Conservation (phyloP, 1,140 invertebrate genomes). For the Megalopta genalis region DNA sequence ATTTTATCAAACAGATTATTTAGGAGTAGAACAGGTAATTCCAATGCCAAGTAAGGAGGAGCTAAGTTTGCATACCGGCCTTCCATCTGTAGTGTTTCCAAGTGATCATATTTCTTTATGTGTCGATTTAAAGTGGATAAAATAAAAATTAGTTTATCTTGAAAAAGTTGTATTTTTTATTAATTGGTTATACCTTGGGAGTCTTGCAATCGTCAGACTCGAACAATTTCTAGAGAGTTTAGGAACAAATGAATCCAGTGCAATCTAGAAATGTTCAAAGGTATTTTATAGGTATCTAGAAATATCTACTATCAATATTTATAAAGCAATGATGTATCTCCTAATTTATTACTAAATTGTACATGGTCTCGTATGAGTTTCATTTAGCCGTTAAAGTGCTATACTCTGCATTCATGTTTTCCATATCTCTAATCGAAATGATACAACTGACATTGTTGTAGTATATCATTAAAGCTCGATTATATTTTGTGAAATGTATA, state of each 20-base stretch:
- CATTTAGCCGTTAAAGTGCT: not conserved
- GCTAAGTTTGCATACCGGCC: constrained; percentile 84
- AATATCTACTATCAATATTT: not conserved
- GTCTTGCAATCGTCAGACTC: no score
- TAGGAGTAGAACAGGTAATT: constrained; percentile 86
- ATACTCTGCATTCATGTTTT: not conserved
- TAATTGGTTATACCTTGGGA: no score
- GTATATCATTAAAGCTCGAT: not conserved
- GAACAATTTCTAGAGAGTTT: not conserved
- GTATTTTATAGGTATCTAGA: no score
- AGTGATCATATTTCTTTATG: constrained; percentile 95
- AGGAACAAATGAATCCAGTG: not conserved
- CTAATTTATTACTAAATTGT: constrained; percentile 7
- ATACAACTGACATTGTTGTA: not conserved
- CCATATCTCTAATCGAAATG: not conserved
- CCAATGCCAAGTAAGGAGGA: constrained; percentile 90
- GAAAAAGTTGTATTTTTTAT: not conserved
- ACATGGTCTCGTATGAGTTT: not conserved
- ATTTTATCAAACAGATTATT: constrained; percentile 86
- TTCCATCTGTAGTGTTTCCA: constrained; percentile 93
- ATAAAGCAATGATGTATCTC: not conserved
- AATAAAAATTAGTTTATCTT: constrained; percentile 30
- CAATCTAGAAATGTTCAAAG: constrained; percentile 3
- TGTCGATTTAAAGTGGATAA: constrained; percentile 87
- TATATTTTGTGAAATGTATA: not conserved